Evolutionary conservation across 2,888 invertebrate genomes (phyloP).

Genomic region (Julus scanicus): DNA sequence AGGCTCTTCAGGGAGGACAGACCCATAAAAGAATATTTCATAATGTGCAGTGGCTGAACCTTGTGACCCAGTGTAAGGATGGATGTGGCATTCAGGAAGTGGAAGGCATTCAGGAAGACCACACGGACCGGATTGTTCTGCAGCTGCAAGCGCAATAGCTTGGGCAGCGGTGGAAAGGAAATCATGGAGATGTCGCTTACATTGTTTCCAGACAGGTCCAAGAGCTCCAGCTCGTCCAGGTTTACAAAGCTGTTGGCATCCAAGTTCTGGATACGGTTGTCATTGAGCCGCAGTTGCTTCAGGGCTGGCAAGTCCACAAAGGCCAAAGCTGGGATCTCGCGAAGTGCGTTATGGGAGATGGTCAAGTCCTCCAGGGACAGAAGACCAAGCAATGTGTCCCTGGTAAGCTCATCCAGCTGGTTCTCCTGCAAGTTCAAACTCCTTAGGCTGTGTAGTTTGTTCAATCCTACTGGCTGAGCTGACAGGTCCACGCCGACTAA

Average conservation of each 20-base stretch:
- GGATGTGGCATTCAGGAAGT: constrained; percentile 58
- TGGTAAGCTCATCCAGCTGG: constrained; percentile 62
- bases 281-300: constrained; percentile 48
- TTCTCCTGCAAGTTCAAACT: constrained; percentile 75
- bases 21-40: constrained; percentile 60
- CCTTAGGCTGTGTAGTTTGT: constrained; percentile 72
- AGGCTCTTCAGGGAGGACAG: constrained; percentile 58
- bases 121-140: constrained; percentile 60
- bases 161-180: constrained; percentile 71
- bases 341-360: constrained; percentile 53
- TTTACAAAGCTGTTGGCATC: constrained; percentile 56
- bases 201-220: constrained; percentile 76
- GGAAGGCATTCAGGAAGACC: constrained; percentile 60
- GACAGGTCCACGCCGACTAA: constrained; percentile 72
- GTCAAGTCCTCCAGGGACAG: constrained; percentile 56
- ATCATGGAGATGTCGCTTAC: constrained; percentile 76
- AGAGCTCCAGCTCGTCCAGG: constrained; percentile 66
- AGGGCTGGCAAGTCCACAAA: constrained; percentile 56
- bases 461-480: constrained; percentile 76
- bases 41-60: constrained; percentile 59
- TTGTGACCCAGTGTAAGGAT: constrained; percentile 60
- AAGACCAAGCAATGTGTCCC: constrained; percentile 54
- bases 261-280: constrained; percentile 56
- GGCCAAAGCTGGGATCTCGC: constrained; percentile 52
- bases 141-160: constrained; percentile 59